Base-by-base conservation (phyloP, 2,888 invertebrate genomes). In the Monopis laevigella region DNA sequence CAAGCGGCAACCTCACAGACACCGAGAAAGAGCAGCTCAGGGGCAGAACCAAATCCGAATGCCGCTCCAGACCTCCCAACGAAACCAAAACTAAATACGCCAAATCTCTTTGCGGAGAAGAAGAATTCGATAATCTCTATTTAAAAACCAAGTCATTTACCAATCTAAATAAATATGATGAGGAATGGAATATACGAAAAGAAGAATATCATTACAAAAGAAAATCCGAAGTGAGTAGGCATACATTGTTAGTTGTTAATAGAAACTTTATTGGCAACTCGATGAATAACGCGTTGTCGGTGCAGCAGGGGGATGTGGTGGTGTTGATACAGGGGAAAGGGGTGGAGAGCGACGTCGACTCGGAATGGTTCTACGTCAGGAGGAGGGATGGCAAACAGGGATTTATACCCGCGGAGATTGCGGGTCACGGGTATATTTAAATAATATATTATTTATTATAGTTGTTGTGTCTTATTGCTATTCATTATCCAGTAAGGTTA, bases 1-100 rank as follows among this genome's bases (percentile, higher is more conserved):
- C 92, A 0, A 86, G 89, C 47, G 90, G 91, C 11, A 92, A 92
- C 62, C 86, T 90, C 71, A 92, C 91, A 0, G 92, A 92, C 62
- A 88, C 84, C 6, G 91, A 92, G 56, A 91, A 91, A 55, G 86
- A 85, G 49, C 82, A 85, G 5, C 55, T 85, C 7, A 75, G 84
- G 2, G 83, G 82, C 0, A 82, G 87, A 43, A 84, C 88, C 0
- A 84, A 86, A 30, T 90, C 90, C 0, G 90, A 90, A 56, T 86
- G 86, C 43, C 86, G 88, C 12, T 81, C 84, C 43, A 80, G 82
- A 16, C 72, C 84, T 8, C 67, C 80, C 5, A 56, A 55, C 32
- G 40, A 41, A n/a, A 47, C 55, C 10, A 63, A 63, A 16, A 55
- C 64, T 14, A 59, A 64, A 36, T 53, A 57, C 39, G 53, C 66